Evolutionary conservation across 2,888 invertebrate genomes (phyloP).

Genomic region (Andrena praecox): DNA sequence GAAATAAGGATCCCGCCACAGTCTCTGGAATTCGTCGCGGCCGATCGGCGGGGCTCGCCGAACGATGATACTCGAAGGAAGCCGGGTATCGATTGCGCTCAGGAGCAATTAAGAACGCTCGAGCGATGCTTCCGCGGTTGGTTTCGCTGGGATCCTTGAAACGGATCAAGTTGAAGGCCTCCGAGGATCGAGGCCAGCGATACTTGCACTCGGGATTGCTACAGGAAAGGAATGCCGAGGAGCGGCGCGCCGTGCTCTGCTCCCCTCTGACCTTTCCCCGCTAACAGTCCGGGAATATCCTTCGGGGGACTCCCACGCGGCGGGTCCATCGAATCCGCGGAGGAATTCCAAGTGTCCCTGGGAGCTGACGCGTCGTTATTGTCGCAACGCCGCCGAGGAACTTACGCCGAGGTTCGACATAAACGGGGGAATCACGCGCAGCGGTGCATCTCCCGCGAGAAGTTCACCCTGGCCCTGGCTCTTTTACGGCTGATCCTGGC

Average conservation of each 20-base stretch:
- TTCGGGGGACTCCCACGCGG: background rate
- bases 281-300: background rate
- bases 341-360: background rate
- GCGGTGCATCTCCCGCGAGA: background rate
- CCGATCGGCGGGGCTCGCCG: background rate
- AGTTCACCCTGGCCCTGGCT: background rate
- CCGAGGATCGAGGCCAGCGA: too few species aligned
- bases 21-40: background rate
- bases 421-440: slow-evolving; percentile 17
- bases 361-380: background rate
- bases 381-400: background rate
- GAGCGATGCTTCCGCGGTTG: background rate
- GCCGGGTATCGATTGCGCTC: background rate
- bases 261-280: background rate
- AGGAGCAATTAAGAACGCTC: background rate
- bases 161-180: too few species aligned
- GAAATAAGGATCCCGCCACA: slow-evolving; percentile 31
- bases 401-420: background rate
- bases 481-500: slow-evolving; percentile 35
- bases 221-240: background rate
- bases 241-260: background rate
- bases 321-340: background rate
- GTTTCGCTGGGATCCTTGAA: background rate
- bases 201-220: background rate
- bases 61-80: too few species aligned